Evolutionary conservation across 2,113 vertebrate species (phyloP), one percentile per base, ranked within the genome.

Genomic region (Erythrolamprus reginae): DNA sequence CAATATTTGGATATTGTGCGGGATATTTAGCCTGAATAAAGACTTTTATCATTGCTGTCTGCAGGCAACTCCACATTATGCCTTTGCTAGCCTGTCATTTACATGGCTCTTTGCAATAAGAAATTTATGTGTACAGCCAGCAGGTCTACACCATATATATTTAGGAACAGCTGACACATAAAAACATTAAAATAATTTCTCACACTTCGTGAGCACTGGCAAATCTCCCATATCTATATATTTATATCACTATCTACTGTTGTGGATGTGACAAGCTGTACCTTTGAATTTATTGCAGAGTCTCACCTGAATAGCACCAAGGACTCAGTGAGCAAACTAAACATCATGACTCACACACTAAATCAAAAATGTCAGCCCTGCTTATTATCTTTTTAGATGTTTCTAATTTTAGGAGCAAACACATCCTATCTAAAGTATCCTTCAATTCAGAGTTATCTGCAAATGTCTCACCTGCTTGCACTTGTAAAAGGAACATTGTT

Each of bases 331-430:
- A 19, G 87, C 13, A 82, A 9, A 51, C 53, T 47, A 91, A 90
- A 58, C 6, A 51, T 42, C 50, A 91, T 82, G 47, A 84, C 70
- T 93, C 70, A 70, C 92, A 94, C 93, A 70, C 3, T 50, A 84
- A 23, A 65, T 1, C 88, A 47, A 61, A 94, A 92, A 87, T 93
- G 86, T 23, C 38, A 85, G 21, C 51, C 33, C 82, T 91, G 1
- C 52, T 53, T n/a, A 42, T 90, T 85, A 90, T 84, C 33, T 48
- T 87, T 87, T 86, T 86, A 33, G 55, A n/a, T 58, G 70, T 85
- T 48, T 90, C 65, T 91, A 50, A 33, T 82, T 88, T 91, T 85
- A 94, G 82, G 82, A 65, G 82, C 89, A 88, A 87, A n/a, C 61
- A 92, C 2, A 0, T 58, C 10, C 12, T 65, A 53, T 89, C 92